Evolutionary conservation across 2,113 vertebrate species (phyloP), one percentile per base, ranked within the genome.

Genomic region (Lepisosteus oculatus): DNA sequence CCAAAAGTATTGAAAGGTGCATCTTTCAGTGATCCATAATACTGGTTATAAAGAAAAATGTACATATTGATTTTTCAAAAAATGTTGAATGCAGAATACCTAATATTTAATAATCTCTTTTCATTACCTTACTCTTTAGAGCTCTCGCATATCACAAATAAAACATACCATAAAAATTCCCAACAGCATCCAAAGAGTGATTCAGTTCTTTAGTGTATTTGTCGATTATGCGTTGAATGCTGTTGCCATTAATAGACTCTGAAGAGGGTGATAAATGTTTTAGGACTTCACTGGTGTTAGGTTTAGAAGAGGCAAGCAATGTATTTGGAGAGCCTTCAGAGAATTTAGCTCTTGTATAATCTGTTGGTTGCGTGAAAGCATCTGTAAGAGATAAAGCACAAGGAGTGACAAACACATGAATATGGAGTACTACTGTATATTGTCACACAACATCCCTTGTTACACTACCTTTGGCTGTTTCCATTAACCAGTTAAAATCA

Each of bases 151-250:
- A 41, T 8, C 4, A 5, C 9, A 9, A 51, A 51, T 3, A 9
- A 3, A 43, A 11, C 43, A 1, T 90, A 95, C 93, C 89, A 77
- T 68, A 55, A 47, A 82, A 80, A 67, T 0, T 67, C 11, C 72
- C 67, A 7, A 71, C 68, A 0, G 75, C 75, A 70, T 80, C 81
- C 0, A 87, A 81, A 61, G 76, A 90, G 43, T 79, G 6, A 65
- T 82, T 79, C 11, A 90, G 79, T 77, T 91, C 91, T 68, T 73
- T 83, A 14, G 81, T 81, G 70, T 86, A 79, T 72, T 78, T 87
- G 59, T 90, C 80, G 41, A 88, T 84, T 47, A 91, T 83, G 29
- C 83, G 72, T 74, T 92, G 88, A 70, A 86, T 74, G 59, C 76
- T 82, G 56, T 73, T 83, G 55, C 74, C 77, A n/a, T 68, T 69